Conservation (phyloP, 2,797 vertebrate species). For the Pseudochirops corinnae region DNA sequence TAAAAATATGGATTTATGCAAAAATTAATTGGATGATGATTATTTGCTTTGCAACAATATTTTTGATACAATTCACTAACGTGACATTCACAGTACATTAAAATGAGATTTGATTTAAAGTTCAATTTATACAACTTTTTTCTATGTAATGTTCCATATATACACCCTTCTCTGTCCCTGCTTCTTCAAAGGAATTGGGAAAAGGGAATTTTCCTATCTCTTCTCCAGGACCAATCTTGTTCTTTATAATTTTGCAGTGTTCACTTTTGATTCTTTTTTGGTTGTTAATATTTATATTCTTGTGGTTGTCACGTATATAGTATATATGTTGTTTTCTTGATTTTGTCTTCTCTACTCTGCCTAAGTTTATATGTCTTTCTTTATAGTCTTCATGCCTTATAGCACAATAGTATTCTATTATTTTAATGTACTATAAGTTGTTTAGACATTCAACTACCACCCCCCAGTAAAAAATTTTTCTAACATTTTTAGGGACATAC, state of each 20-base stretch:
- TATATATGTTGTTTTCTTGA: not conserved
- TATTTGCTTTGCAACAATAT: not conserved
- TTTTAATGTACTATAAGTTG: not conserved
- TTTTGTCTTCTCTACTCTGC: not conserved
- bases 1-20: not conserved
- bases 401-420: not conserved
- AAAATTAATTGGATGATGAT: not conserved
- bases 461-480: not conserved
- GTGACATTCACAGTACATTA: not conserved
- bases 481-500: conserved; percentile 24
- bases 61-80: not conserved
- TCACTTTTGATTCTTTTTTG: not conserved
- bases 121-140: not conserved
- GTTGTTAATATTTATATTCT: not conserved
- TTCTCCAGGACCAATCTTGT: not conserved
- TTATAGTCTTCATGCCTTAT: not conserved
- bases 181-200: not conserved
- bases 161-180: not conserved
- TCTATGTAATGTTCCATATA: not conserved
- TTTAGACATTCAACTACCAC: not conserved
- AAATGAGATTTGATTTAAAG: not conserved
- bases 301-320: not conserved
- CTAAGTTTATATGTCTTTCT: not conserved
- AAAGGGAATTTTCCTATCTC: not conserved
- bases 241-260: not conserved